These are phyloP conservation scores for Phoeniculus purpureus DNA, from an alignment of 2,797 vertebrate species.

Conservation along the genomic window DNA sequence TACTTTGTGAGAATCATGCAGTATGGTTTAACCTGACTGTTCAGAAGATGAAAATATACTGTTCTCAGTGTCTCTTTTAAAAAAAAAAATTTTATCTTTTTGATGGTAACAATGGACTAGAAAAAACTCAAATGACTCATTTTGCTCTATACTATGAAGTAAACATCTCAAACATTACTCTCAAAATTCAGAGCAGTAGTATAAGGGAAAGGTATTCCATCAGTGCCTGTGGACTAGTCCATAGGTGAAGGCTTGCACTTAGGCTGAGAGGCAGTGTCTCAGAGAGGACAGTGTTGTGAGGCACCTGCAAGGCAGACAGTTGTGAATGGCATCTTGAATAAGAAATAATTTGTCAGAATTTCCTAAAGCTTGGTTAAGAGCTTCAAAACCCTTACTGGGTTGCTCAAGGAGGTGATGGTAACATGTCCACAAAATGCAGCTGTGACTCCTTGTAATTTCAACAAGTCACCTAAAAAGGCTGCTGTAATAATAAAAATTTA, in stretches of 20 bases:
- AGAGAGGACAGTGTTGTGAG: not conserved
- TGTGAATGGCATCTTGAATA: not conserved
- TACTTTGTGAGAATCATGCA: not conserved
- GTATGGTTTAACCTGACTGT: not conserved
- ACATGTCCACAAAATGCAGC: not conserved
- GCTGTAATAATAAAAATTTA: not conserved
- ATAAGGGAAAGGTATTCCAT: not conserved
- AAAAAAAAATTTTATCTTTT: not conserved
- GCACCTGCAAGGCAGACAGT: not conserved
- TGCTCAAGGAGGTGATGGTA: not conserved
- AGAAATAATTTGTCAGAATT: not conserved
- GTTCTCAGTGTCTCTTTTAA: not conserved
- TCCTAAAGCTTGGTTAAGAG: not conserved
- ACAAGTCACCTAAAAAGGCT: not conserved
- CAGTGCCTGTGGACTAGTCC: not conserved
- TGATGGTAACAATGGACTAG: not conserved
- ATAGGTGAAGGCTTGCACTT: accelerated
- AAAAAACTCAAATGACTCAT: not conserved
- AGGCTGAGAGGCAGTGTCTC: not conserved
- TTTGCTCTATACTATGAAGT: not conserved
- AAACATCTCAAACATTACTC: not conserved
- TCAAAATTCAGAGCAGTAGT: not conserved
- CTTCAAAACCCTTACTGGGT: not conserved
- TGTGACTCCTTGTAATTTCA: not conserved
- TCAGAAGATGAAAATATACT: not conserved